Evolutionary conservation across 2,888 invertebrate species (phyloP), one percentile per base, ranked within the genome.

Genomic region (Diplazon laetatorius): DNA sequence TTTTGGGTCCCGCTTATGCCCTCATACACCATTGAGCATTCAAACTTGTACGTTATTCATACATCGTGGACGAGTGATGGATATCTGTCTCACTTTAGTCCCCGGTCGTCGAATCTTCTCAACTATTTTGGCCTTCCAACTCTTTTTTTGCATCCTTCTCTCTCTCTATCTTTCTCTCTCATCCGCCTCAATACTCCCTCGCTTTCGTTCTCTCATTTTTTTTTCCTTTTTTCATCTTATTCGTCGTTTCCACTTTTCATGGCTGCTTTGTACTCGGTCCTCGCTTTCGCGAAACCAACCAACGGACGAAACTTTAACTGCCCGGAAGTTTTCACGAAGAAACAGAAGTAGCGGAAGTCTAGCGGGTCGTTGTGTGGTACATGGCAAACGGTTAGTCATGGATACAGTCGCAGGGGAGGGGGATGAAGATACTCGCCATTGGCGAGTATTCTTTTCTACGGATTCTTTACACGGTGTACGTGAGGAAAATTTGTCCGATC

Each of bases 11-110:
- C 37, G 57, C 37, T 30, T 18, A 37, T 35, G 14, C 10, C 14
- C 57, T 57, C 57, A 18, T 57, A 44, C 30, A 46, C 39, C 52
- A 76, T 69, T 80, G 72, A 77, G 80, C 73, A 70, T 80, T n/a
- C 84, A 73, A 85, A 84, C 83, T 86, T 82, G 80, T 86, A 82
- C 85, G 84, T 86, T 87, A 87, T 87, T 87, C 87, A 85, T 86
- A 84, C 83, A 83, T 82, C 81, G 78, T 65, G 85, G 81, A 83
- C 84, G 86, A 86, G 83, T 83, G 87, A 87, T 85, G 87, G 85
- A 84, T 85, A 84, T 85, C 83, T 82, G 86, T 82, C 84, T 80
- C 59, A 69, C 73, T 76, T 72, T 78, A 5, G 6, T 82, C 66
- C 62, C 70, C 65, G 66, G 25, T 66, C 62, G 55, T 71, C 78